These are phyloP conservation scores for Bombyx mandarina DNA, from an alignment of 1,140 invertebrate species.

Conservation along the genomic window DNA sequence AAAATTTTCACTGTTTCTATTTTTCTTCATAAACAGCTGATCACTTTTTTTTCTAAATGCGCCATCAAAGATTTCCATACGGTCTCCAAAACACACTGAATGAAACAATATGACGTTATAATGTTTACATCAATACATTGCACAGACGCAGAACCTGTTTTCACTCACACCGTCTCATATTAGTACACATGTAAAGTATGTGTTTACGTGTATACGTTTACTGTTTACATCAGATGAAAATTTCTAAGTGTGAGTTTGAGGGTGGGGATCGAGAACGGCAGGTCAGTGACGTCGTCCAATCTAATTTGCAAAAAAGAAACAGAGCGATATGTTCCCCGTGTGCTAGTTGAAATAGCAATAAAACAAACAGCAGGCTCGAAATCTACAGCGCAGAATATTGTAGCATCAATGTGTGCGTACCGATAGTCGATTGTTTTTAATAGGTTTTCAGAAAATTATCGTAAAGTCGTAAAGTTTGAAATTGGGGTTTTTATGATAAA, in stretches of 20 bases:
- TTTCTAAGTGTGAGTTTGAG: constrained; percentile 35
- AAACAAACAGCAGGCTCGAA: constrained; percentile 19
- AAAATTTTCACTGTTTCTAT: too few species aligned
- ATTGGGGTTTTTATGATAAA: too few species aligned
- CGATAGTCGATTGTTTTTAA: too few species aligned
- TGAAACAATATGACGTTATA: constrained; percentile 53
- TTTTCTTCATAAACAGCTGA: constrained; percentile 39
- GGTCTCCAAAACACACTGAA: constrained; percentile 55
- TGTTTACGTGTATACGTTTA: constrained; percentile 1
- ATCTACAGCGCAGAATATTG: too few species aligned
- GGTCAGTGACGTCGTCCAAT: constrained; percentile 48
- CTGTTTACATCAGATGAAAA: constrained; percentile 21
- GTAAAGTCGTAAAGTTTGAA: too few species aligned
- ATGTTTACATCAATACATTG: constrained; percentile 66
- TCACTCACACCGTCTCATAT: constrained; percentile 34
- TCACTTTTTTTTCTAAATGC: constrained; percentile 40
- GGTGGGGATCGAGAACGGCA: constrained; percentile 37
- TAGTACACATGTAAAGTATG: constrained; percentile 2
- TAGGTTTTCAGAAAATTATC: too few species aligned
- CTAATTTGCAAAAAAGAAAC: constrained; percentile 13
- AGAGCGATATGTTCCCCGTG: constrained; percentile 4
- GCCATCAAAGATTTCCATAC: constrained; percentile 41
- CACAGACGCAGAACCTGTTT: constrained; percentile 51
- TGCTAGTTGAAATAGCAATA: constrained; percentile 22
- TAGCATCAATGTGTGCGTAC: too few species aligned